Evolutionary conservation across 2,888 invertebrate species (phyloP).

Genomic region (Dyspetes luteomarginatus): DNA sequence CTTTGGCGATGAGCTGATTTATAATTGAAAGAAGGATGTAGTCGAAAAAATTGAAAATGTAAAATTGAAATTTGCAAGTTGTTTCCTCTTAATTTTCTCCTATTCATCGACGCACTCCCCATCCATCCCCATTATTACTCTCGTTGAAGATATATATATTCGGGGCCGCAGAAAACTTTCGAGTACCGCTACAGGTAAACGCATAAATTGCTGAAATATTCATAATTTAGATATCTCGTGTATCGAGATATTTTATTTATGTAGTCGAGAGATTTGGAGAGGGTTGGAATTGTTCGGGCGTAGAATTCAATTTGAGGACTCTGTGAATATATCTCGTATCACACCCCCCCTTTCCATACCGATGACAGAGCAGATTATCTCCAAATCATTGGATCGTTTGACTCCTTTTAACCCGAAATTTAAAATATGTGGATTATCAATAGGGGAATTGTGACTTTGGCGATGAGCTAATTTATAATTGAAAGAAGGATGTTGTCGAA

Average conservation of each 20-base stretch:
- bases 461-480: too few species aligned
- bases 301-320: conserved; percentile 67
- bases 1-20: too few species aligned
- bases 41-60: too few species aligned
- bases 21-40: too few species aligned
- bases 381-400: conserved; percentile 43
- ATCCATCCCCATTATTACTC: conserved; percentile 81
- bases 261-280: conserved; percentile 2
- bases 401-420: conserved; percentile 34
- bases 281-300: conserved; percentile 59
- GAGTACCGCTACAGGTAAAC: conserved; percentile 13
- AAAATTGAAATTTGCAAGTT: too few species aligned
- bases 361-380: conserved; percentile 34
- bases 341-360: background rate
- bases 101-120: background rate
- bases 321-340: conserved; percentile 17
- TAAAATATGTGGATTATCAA: conserved; percentile 31
- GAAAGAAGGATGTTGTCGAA: too few species aligned
- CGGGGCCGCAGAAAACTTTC: conserved; percentile 13
- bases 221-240: conserved; percentile 29
- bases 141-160: conserved; percentile 59
- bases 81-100: too few species aligned
- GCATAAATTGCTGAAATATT: conserved; percentile 16
- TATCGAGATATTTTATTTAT: conserved; percentile 9
- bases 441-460: too few species aligned